Percentiles rank a stretch among this genome's conserved stretches.
Conservation (phyloP, 2,888 invertebrate species). For the Drepanosiphum platanoidis region DNA sequence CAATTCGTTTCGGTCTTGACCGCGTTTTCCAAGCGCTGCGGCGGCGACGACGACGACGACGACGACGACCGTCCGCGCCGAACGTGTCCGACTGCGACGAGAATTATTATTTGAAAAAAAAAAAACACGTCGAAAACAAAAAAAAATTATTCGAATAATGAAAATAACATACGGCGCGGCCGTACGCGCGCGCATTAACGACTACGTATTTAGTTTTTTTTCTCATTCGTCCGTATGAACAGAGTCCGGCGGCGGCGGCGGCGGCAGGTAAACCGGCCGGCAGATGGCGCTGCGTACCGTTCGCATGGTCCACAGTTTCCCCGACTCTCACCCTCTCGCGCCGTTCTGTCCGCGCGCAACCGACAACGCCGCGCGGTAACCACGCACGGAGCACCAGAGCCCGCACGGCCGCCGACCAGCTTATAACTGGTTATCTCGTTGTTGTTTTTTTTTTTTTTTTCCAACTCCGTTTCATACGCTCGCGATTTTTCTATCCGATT, state of each 20-base stretch:
- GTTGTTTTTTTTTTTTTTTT: not conserved
- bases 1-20: not conserved
- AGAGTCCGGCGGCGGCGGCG: not conserved
- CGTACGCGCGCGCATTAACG: no score
- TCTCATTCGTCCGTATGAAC: not conserved
- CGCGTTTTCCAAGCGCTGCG: no score
- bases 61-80: not conserved
- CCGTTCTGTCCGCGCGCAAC: not conserved
- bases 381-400: constrained; percentile 39
- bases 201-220: not conserved
- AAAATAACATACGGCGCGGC: no score
- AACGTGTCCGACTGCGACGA: not conserved
- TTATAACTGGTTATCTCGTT: constrained; percentile 27
- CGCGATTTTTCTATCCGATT: not conserved
- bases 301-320: constrained; percentile 22
- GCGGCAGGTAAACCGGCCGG: not conserved
- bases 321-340: not conserved
- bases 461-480: not conserved
- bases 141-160: no score
- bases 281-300: constrained; percentile 23
- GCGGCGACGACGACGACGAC: not conserved
- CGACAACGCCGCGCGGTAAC: constrained; percentile 11
- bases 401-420: constrained; percentile 36
- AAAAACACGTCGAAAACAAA: not conserved
- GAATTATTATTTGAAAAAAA: not conserved